Evolutionary conservation across 2,888 invertebrate genomes (phyloP).

Genomic region (Andrena marginata): DNA sequence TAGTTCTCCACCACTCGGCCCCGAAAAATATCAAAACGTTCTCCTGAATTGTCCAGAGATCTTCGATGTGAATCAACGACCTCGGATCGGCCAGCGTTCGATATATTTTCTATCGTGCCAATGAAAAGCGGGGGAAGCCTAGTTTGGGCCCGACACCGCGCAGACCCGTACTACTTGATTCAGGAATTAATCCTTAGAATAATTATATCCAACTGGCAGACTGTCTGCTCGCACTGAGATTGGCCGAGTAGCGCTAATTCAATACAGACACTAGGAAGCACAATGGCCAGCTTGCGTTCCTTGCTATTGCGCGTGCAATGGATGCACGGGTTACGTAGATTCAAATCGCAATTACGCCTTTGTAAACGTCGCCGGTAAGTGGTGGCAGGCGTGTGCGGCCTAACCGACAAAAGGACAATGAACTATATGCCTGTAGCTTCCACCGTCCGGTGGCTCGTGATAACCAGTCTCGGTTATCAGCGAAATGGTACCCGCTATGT

Average conservation of each 20-base stretch:
- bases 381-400: conserved; percentile 44
- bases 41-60: no score
- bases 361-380: conserved; percentile 57
- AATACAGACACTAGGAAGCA: conserved; percentile 38
- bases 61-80: no score
- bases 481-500: conserved; percentile 37
- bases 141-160: no score
- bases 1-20: no score
- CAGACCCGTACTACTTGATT: no score
- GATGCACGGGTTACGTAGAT: conserved; percentile 48
- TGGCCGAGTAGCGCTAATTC: conserved; percentile 30
- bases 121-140: no score
- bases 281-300: conserved; percentile 20
- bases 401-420: conserved; percentile 73
- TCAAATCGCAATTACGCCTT: conserved; percentile 61
- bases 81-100: no score
- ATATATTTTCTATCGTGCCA: no score
- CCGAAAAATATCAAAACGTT: no score
- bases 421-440: conserved; percentile 63
- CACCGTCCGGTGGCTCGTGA: conserved; percentile 59
- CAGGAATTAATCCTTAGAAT: no score
- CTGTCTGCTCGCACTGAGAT: neutral
- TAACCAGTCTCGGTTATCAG: conserved; percentile 74
- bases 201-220: no score
- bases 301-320: conserved; percentile 48